A percentile compares a stretch with the other conserved stretches of the same genome.
phyloP scores from a whole-genome alignment of 2,888 invertebrate genomes.

The Syrista parreyssii region DNA sequence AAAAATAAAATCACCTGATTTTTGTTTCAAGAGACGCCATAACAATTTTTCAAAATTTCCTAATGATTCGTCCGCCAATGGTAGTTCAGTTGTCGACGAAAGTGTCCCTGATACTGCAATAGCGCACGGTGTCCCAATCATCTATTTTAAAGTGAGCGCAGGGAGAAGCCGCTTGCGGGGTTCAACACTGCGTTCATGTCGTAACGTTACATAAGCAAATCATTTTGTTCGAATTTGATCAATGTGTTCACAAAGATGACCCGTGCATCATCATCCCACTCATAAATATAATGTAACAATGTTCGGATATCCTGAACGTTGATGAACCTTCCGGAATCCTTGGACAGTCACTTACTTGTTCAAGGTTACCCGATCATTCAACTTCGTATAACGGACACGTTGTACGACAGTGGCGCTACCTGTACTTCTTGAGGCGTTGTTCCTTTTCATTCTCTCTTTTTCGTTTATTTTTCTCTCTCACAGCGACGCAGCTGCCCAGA shows the following conservation, averaged over 20 bases:
- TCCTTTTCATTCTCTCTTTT: background rate
- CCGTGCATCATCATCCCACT: background rate
- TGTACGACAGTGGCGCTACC: background rate
- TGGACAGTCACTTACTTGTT: no score
- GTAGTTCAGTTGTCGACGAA: background rate
- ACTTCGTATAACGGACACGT: background rate
- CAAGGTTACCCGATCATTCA: no score
- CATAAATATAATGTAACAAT: background rate
- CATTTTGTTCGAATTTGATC: background rate
- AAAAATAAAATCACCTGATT: no score
- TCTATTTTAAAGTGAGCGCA: background rate
- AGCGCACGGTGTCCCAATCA: background rate
- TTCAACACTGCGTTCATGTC: background rate
- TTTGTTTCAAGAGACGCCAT: fast-evolving
- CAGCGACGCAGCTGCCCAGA: background rate
- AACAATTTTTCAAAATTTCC: background rate
- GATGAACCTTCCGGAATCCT: background rate
- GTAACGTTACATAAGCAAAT: background rate
- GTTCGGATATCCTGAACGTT: background rate
- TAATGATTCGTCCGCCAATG: background rate
- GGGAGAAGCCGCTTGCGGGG: background rate
- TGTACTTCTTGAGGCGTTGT: background rate
- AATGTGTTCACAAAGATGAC: background rate
- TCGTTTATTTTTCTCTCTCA: background rate
- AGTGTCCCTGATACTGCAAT: constrained; percentile 2